Percentiles rank a stretch among this genome's conserved stretches.
Conservation (phyloP, 2,113 vertebrate species). For the Psophia crepitans region DNA sequence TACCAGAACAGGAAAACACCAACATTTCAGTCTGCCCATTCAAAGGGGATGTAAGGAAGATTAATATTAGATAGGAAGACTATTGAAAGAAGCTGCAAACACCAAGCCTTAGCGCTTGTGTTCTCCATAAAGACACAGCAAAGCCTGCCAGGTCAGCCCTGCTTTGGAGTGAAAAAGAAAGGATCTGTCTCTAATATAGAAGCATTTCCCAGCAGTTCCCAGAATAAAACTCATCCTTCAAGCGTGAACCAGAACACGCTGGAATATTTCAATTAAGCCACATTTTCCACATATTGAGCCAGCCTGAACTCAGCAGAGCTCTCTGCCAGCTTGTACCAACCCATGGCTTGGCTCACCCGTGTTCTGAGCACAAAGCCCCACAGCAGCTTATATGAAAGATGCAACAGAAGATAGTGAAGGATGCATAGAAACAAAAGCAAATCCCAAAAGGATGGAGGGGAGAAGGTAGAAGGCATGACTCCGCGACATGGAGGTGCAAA, state of each 20-base stretch:
- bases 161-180: not conserved
- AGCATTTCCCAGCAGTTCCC: not conserved
- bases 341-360: accelerated
- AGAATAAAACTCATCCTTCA: not conserved
- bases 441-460: accelerated
- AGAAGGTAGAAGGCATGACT: not conserved
- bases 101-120: not conserved
- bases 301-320: not conserved
- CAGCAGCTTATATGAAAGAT: not conserved
- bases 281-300: not conserved
- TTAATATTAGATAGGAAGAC: not conserved
- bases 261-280: not conserved
- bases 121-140: not conserved
- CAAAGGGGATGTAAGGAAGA: not conserved
- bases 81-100: not conserved
- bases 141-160: not conserved
- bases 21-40: not conserved
- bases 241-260: not conserved
- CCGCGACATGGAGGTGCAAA: not conserved
- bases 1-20: constrained; percentile 14
- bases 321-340: not conserved
- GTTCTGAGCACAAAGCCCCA: not conserved
- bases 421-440: not conserved
- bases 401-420: not conserved
- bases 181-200: not conserved